Evolutionary conservation across 2,888 invertebrate species (phyloP).

Genomic region (Chloromyia formosa): DNA sequence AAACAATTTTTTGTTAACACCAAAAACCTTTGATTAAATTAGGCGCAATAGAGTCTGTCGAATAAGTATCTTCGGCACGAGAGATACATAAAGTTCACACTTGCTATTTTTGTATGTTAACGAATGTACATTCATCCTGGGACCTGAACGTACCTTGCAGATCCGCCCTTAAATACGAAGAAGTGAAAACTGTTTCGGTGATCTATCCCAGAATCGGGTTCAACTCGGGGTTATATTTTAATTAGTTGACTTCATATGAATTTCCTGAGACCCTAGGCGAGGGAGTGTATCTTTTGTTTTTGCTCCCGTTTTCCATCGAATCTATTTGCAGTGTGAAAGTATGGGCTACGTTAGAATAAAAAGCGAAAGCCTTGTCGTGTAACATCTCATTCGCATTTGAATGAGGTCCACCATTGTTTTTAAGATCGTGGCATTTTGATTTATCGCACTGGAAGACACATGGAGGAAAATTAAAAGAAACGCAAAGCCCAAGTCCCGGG

Average conservation of each 20-base stretch:
- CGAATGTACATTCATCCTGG: too few species aligned
- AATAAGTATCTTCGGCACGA: too few species aligned
- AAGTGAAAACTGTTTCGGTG: not conserved
- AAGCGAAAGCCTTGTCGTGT: conserved; percentile 10
- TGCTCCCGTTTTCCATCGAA: conserved; percentile 12
- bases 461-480: not conserved
- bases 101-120: too few species aligned
- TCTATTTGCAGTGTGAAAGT: conserved; percentile 7
- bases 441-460: conserved; percentile 7
- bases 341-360: not conserved
- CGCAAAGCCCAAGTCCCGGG: not conserved
- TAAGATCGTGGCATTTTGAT: conserved; percentile 39
- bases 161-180: not conserved
- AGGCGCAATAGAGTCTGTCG: too few species aligned
- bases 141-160: too few species aligned
- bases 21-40: too few species aligned
- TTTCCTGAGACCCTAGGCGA: not conserved
- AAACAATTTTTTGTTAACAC: too few species aligned
- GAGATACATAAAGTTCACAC: too few species aligned
- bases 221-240: conserved; percentile 30
- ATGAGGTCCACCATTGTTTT: conserved; percentile 12
- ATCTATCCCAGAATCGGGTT: conserved; percentile 4
- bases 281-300: not conserved
- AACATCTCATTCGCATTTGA: conserved; percentile 27
- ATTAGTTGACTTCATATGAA: conserved; percentile 28